Evolutionary conservation across 2,797 vertebrate genomes (phyloP).

Genomic region (Bradypodion ventrale): DNA sequence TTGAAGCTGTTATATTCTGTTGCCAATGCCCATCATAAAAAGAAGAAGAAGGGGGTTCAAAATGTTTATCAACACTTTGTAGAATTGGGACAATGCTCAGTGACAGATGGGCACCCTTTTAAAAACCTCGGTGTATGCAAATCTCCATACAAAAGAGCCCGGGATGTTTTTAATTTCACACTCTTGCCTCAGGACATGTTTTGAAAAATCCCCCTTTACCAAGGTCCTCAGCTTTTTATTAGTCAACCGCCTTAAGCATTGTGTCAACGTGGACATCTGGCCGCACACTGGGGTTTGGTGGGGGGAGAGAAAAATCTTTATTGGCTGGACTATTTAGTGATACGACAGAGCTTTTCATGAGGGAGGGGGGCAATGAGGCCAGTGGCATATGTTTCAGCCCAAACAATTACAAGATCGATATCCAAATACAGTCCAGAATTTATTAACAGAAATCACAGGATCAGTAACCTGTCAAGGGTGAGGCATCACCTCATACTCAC

Average conservation of each 20-base stretch:
- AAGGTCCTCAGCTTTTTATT: conserved; percentile 91
- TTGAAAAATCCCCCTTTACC: conserved; percentile 93
- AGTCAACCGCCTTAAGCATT: conserved; percentile 95
- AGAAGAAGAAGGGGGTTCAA: conserved; percentile 34
- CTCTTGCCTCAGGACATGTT: conserved; percentile 91
- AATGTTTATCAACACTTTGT: conserved; percentile 82
- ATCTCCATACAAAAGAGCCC: conserved; percentile 93
- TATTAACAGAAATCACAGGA: neutral
- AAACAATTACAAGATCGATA: neutral
- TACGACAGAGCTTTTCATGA: conserved; percentile 68
- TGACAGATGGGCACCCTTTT: conserved; percentile 92
- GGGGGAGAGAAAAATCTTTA: conserved; percentile 72
- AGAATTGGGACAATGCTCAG: conserved; percentile 86
- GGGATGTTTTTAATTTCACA: conserved; percentile 94
- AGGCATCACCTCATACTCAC: neutral
- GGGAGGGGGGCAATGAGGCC: conserved; percentile 50
- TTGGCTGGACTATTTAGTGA: conserved; percentile 82
- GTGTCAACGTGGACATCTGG: conserved; percentile 97
- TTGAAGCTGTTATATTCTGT: conserved; percentile 64
- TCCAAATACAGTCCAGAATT: neutral
- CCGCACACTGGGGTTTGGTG: conserved; percentile 72
- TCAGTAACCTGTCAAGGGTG: neutral
- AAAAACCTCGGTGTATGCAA: conserved; percentile 87
- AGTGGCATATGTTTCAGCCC: conserved; percentile 45
- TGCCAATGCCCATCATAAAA: conserved; percentile 55